Percentiles rank a stretch among this genome's conserved stretches.
phyloP scores from a whole-genome alignment of 2,888 invertebrate genomes.

The Coremacera marginata region DNA sequence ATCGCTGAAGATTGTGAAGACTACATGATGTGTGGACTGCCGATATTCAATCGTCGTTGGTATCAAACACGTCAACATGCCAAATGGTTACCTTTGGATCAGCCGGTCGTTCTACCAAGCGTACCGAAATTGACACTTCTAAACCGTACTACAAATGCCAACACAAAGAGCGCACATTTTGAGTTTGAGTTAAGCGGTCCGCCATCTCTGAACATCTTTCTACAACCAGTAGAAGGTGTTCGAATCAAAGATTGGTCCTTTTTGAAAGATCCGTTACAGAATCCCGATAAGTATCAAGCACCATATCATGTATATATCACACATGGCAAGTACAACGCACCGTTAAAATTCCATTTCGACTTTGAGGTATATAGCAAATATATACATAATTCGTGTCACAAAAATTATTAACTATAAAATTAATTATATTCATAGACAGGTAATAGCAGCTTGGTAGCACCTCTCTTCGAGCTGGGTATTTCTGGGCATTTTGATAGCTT shows the following conservation, averaged over 20 bases:
- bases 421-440: slow-evolving; percentile 36
- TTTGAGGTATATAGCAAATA: slow-evolving; percentile 51
- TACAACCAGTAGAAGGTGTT: slow-evolving; percentile 56
- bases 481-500: slow-evolving; percentile 70
- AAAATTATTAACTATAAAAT: not conserved
- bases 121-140: slow-evolving; percentile 51
- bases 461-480: slow-evolving; percentile 68
- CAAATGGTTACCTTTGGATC: slow-evolving; percentile 56
- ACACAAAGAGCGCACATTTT: slow-evolving; percentile 49
- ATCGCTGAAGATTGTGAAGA: slow-evolving; percentile 54
- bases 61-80: slow-evolving; percentile 50
- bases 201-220: slow-evolving; percentile 60
- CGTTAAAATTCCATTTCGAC: slow-evolving; percentile 59
- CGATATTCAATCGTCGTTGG: slow-evolving; percentile 62
- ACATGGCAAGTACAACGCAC: slow-evolving; percentile 55
- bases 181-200: slow-evolving; percentile 60
- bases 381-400: not conserved
- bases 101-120: slow-evolving; percentile 53
- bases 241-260: slow-evolving; percentile 61
- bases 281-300: slow-evolving; percentile 50
- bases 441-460: slow-evolving; percentile 48
- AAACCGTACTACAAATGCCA: slow-evolving; percentile 46
- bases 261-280: slow-evolving; percentile 53
- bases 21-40: slow-evolving; percentile 61
- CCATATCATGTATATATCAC: slow-evolving; percentile 62